A percentile compares a stretch with the other conserved stretches of the same genome.
phyloP scores from a whole-genome alignment of 1,140 invertebrate species.

The Nasonia giraulti region DNA sequence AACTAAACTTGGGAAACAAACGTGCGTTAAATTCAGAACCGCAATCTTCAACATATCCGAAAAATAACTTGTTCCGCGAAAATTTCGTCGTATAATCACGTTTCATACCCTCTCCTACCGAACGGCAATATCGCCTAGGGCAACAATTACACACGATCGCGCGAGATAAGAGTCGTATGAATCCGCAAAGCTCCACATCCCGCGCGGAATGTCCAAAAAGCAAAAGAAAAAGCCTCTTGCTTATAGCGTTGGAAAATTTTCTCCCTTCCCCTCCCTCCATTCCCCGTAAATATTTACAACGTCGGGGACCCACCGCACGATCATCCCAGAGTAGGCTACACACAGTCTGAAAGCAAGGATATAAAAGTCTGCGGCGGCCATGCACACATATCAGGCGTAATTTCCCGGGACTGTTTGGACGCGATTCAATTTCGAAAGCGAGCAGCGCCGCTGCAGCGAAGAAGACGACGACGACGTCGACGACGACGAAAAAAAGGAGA shows the following conservation, averaged over 20 bases:
- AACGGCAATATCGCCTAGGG: neutral
- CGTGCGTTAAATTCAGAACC: no score
- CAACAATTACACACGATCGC: neutral
- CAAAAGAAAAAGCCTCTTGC: neutral
- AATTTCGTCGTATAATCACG: no score
- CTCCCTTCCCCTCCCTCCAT: neutral
- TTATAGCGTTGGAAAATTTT: neutral
- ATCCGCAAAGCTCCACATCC: neutral
- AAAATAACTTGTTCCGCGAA: no score
- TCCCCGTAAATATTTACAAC: slow-evolving; percentile 7
- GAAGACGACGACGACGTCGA: no score
- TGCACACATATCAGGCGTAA: slow-evolving; percentile 22
- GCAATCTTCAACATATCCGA: no score
- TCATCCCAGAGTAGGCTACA: neutral
- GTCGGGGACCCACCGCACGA: neutral
- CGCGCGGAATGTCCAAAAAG: neutral
- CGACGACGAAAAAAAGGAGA: neutral
- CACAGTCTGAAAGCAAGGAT: neutral
- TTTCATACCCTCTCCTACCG: neutral
- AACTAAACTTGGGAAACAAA: no score
- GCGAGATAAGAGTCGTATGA: neutral
- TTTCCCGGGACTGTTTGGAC: slow-evolving; percentile 26
- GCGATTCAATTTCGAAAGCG: slow-evolving; percentile 23
- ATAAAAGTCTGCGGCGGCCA: neutral
- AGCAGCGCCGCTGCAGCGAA: neutral